phyloP scores from a whole-genome alignment of 2,797 vertebrate genomes.

The Garrulus glandarius region DNA sequence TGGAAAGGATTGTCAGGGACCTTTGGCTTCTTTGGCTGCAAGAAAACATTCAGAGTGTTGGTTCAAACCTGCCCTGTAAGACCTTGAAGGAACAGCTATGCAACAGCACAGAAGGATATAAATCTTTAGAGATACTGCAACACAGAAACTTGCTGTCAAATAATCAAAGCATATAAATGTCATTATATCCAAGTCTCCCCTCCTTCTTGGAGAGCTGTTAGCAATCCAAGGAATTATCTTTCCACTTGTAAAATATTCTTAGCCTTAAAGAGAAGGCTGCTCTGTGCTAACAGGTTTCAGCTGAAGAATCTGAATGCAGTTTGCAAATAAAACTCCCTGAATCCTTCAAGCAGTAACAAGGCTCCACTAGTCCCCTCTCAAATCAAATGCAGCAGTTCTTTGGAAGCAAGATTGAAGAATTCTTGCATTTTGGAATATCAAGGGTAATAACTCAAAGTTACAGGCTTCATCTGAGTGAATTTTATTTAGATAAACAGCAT shows the following conservation, averaged over 20 bases:
- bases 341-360: neutral
- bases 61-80: neutral
- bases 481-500: conserved; percentile 15
- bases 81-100: neutral
- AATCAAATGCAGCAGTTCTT: neutral
- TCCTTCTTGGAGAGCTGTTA: neutral
- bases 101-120: neutral
- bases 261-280: neutral
- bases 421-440: neutral
- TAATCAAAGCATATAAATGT: neutral
- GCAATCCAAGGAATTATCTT: neutral
- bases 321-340: neutral
- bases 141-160: neutral
- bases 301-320: neutral
- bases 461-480: conserved; percentile 11
- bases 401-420: neutral
- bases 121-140: neutral
- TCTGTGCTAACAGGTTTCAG: neutral
- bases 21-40: conserved; percentile 93
- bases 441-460: neutral
- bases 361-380: neutral
- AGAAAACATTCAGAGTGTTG: conserved; percentile 46
- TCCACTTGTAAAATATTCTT: neutral
- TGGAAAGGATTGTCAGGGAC: conserved; percentile 96
- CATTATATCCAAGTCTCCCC: neutral